These are phyloP conservation scores for Esox masquinongy DNA, from an alignment of 2,797 vertebrate genomes.

Conservation along the genomic window DNA sequence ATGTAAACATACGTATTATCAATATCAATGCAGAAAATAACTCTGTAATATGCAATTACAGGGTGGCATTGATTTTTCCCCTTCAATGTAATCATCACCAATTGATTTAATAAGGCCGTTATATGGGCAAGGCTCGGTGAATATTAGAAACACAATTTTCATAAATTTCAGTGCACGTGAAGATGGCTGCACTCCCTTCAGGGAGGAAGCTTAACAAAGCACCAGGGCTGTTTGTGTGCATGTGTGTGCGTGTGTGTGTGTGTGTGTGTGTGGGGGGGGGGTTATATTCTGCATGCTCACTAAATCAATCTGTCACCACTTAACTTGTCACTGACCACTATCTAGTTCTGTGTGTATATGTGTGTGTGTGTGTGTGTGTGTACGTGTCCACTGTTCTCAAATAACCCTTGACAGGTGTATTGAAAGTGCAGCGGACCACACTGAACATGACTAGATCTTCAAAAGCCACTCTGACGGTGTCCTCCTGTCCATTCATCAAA, in stretches of 20 bases:
- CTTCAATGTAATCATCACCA: constrained; percentile 82
- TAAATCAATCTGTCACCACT: constrained; percentile 70
- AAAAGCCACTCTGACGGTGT: constrained; percentile 68
- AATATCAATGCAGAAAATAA: constrained; percentile 92
- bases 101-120: constrained; percentile 94
- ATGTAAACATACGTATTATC: constrained; percentile 96
- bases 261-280: constrained; percentile 5
- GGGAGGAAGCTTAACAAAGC: constrained; percentile 63
- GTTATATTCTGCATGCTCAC: constrained; percentile 43
- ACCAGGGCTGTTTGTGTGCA: constrained; percentile 17
- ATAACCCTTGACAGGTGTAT: constrained; percentile 56
- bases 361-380: constrained; percentile 22
- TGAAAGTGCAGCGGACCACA: constrained; percentile 41
- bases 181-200: constrained; percentile 68
- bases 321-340: constrained; percentile 55
- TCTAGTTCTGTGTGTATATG: constrained; percentile 27
- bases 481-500: constrained; percentile 53
- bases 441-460: constrained; percentile 55
- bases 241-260: no score
- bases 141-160: constrained; percentile 89
- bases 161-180: constrained; percentile 84
- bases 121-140: constrained; percentile 82
- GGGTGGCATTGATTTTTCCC: constrained; percentile 87
- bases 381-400: constrained; percentile 37
- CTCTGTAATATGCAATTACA: constrained; percentile 95